phyloP scores from a whole-genome alignment of 2,888 invertebrate genomes.

The Cistogaster globosa region DNA sequence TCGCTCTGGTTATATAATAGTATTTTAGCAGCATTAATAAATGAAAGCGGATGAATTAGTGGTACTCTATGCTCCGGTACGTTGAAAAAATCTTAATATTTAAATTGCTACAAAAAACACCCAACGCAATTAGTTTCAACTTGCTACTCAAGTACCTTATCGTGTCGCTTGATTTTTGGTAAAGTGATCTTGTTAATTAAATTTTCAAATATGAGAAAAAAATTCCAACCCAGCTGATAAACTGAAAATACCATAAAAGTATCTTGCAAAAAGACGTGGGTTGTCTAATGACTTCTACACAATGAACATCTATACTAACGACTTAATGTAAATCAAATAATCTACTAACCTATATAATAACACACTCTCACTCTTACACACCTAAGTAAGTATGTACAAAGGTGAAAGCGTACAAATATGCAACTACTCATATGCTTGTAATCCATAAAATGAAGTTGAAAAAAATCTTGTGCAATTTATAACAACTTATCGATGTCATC shows the following conservation, averaged over 20 bases:
- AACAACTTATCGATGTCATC: conserved; percentile 81
- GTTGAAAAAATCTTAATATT: too few relatives aligned
- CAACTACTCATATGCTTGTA: conserved; percentile 36
- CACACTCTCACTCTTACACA: not conserved
- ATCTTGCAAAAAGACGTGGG: not conserved
- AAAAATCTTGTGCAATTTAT: conserved; percentile 76
- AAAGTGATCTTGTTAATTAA: not conserved
- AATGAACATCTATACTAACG: conserved; percentile 24
- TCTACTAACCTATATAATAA: not conserved
- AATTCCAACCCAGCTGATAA: not conserved
- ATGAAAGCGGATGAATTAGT: too few relatives aligned
- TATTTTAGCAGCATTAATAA: too few relatives aligned
- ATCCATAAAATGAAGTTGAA: conserved; percentile 62
- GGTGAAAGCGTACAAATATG: conserved; percentile 26
- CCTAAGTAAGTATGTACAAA: not conserved
- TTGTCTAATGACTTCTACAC: conserved; percentile 15
- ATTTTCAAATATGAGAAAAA: not conserved
- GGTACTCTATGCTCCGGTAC: too few relatives aligned
- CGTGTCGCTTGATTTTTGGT: too few relatives aligned
- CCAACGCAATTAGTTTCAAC: too few relatives aligned
- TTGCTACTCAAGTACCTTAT: too few relatives aligned
- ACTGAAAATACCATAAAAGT: not conserved
- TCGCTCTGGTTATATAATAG: too few relatives aligned
- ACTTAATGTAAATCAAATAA: conserved; percentile 47
- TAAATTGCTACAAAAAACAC: too few relatives aligned